phyloP scores from a whole-genome alignment of 2,113 vertebrate genomes.

The Sinocyclocheilus anshuiensis region DNA sequence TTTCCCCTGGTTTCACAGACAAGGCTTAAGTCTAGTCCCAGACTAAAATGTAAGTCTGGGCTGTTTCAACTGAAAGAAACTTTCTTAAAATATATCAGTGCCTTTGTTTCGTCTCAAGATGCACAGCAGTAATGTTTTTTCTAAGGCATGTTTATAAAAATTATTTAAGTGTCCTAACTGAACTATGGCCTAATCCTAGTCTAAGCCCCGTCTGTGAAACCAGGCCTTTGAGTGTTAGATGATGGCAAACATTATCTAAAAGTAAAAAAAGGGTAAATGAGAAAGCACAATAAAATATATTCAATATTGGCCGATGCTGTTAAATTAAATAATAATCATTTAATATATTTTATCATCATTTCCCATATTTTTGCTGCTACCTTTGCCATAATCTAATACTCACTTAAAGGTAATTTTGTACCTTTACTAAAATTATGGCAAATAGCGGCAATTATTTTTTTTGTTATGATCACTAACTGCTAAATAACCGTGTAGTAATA shows the following conservation, averaged over 20 bases:
- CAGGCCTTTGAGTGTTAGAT: background rate
- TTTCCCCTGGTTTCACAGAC: background rate
- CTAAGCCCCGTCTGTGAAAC: no score
- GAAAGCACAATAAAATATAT: background rate
- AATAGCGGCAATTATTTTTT: background rate
- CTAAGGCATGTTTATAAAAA: no score
- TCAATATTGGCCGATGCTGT: background rate
- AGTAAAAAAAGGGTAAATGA: background rate
- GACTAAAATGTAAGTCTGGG: no score
- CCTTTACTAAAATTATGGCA: background rate
- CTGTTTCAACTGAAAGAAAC: no score
- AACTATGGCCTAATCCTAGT: no score
- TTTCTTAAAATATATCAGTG: no score
- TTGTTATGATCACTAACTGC: background rate
- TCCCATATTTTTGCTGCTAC: background rate
- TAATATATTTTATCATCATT: background rate
- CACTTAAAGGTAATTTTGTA: background rate
- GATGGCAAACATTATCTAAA: background rate
- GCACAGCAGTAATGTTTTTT: no score
- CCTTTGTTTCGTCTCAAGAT: no score
- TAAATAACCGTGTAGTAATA: background rate
- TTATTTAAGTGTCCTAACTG: no score
- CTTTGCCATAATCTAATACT: background rate
- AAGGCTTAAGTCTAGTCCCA: no score
- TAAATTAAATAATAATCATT: background rate